Evolutionary conservation across 2,113 vertebrate genomes (phyloP).

Genomic region (Pelobates fuscus): DNA sequence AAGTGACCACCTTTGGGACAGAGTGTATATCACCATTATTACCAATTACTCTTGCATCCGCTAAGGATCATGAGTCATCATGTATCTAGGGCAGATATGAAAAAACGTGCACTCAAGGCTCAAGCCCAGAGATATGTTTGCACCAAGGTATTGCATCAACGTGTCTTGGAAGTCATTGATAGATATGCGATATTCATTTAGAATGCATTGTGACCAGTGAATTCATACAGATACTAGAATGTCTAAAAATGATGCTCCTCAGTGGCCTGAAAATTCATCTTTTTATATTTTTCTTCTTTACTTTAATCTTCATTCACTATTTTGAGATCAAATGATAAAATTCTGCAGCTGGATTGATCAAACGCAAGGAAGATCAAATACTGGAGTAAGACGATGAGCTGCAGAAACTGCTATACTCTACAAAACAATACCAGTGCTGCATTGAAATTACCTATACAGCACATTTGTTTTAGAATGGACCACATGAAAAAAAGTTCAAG

Average conservation of each 20-base stretch:
- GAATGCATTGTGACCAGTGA: neutral
- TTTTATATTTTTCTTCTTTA: slow-evolving; percentile 15
- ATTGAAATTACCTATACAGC: neutral
- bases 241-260: neutral
- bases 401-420: slow-evolving; percentile 19
- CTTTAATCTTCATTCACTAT: slow-evolving; percentile 42
- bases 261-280: neutral
- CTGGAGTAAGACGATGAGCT: slow-evolving; percentile 27
- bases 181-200: no score
- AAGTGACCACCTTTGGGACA: no score
- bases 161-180: no score
- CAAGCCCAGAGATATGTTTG: no score
- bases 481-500: neutral
- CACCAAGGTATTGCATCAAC: no score
- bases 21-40: no score
- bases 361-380: slow-evolving; percentile 41
- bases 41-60: no score
- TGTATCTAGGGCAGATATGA: no score
- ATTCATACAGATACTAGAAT: neutral
- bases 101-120: no score
- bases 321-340: slow-evolving; percentile 41
- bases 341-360: slow-evolving; percentile 38
- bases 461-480: neutral
- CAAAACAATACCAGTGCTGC: slow-evolving; percentile 30
- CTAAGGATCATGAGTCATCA: no score